Evolutionary conservation across 1,140 invertebrate genomes (phyloP).

Genomic region (Ephestia elutella): DNA sequence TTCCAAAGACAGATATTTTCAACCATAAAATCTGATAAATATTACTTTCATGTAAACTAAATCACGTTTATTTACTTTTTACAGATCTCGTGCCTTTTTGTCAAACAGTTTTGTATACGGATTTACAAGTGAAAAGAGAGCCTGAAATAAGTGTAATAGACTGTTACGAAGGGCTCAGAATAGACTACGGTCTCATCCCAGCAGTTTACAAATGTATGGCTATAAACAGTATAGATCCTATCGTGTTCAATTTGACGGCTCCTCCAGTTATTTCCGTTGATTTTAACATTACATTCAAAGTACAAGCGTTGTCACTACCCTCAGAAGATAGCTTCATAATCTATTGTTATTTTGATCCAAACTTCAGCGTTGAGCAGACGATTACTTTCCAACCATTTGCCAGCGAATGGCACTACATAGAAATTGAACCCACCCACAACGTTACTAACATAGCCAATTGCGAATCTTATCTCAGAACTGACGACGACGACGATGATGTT

Average conservation of each 20-base stretch:
- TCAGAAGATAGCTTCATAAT: slow-evolving; percentile 51
- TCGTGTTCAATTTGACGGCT: slow-evolving; percentile 47
- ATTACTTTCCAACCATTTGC: slow-evolving; percentile 75
- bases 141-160: slow-evolving; percentile 36
- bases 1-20: too few relatives aligned
- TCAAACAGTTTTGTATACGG: slow-evolving; percentile 74
- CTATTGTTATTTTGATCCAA: slow-evolving; percentile 51
- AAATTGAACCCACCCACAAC: slow-evolving; percentile 48
- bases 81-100: slow-evolving; percentile 66
- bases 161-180: slow-evolving; percentile 43
- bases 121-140: slow-evolving; percentile 70
- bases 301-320: slow-evolving; percentile 63
- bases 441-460: slow-evolving; percentile 41
- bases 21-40: too few relatives aligned
- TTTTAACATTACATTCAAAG: slow-evolving; percentile 40
- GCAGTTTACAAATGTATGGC: slow-evolving; percentile 48
- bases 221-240: slow-evolving; percentile 37
- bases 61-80: slow-evolving; percentile 22
- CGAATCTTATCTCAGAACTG: slow-evolving; percentile 37
- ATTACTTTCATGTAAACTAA: too few relatives aligned
- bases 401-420: slow-evolving; percentile 76
- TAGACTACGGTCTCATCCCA: slow-evolving; percentile 44
- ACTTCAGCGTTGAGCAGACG: slow-evolving; percentile 28
- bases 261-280: slow-evolving; percentile 20
- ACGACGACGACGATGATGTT: slow-evolving; percentile 40